These are phyloP conservation scores for Magallana gigas DNA, from an alignment of 1,140 invertebrate genomes.

Conservation along the genomic window DNA sequence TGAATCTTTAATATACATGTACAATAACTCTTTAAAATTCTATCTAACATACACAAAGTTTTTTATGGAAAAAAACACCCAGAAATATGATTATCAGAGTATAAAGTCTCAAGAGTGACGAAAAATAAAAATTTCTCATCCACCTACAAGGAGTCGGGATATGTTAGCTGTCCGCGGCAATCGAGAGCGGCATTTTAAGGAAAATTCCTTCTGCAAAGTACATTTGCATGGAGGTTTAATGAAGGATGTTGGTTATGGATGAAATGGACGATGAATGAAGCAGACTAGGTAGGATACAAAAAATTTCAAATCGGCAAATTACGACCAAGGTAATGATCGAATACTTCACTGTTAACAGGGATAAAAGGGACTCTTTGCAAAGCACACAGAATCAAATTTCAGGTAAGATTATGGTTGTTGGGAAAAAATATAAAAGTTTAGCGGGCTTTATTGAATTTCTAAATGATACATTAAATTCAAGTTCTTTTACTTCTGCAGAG, in stretches of 20 bases:
- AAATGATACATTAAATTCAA: too few relatives aligned
- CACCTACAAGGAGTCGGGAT: slow-evolving; percentile 63
- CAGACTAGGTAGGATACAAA: not conserved
- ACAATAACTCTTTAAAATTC: not conserved
- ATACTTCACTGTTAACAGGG: too few relatives aligned
- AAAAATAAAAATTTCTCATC: slow-evolving; percentile 14
- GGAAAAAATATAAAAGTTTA: too few relatives aligned
- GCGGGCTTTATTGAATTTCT: too few relatives aligned
- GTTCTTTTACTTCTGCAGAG: too few relatives aligned
- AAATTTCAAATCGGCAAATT: not conserved
- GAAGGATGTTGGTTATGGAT: not conserved
- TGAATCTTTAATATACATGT: not conserved
- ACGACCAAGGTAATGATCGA: too few relatives aligned
- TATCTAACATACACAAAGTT: slow-evolving; percentile 28
- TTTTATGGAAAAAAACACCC: not conserved
- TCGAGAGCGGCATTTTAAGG: slow-evolving; percentile 62
- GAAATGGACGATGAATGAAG: slow-evolving; percentile 15
- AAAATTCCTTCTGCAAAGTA: slow-evolving; percentile 64
- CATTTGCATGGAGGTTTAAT: slow-evolving; percentile 36
- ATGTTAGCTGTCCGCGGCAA: slow-evolving; percentile 64
- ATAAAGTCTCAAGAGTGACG: slow-evolving; percentile 21
- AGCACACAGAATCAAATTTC: too few relatives aligned
- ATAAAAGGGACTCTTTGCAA: too few relatives aligned
- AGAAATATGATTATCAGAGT: slow-evolving; percentile 1
- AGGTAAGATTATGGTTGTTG: too few relatives aligned